phyloP scores from a whole-genome alignment of 1,140 invertebrate species.

The Anoplolepis gracilipes region DNA sequence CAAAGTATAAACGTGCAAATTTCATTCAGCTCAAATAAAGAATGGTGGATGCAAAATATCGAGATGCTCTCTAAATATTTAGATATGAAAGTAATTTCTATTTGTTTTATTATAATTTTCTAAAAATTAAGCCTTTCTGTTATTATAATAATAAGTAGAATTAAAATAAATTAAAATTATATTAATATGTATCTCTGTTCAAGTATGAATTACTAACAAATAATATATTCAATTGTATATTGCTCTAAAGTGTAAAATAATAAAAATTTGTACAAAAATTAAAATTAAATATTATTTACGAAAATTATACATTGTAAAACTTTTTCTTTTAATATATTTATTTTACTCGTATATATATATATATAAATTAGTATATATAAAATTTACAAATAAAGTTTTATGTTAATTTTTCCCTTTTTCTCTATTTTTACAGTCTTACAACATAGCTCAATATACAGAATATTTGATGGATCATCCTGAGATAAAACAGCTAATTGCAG shows the following conservation, averaged over 20 bases:
- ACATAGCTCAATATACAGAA: constrained; percentile 83
- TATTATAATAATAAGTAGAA: no score
- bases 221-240: no score
- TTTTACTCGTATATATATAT: not conserved
- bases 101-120: not conserved
- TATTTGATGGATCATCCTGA: constrained; percentile 87
- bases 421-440: constrained; percentile 70
- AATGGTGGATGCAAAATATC: constrained; percentile 85
- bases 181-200: no score
- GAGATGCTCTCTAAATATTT: constrained; percentile 88
- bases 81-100: constrained; percentile 86
- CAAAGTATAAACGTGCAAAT: constrained; percentile 15
- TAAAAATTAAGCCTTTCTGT: not conserved
- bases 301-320: no score
- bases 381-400: constrained; percentile 1
- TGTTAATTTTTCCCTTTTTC: not conserved
- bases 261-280: no score
- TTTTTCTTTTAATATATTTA: no score
- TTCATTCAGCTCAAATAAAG: constrained; percentile 35
- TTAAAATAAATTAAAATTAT: no score
- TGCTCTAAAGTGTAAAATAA: no score
- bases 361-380: no score
- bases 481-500: constrained; percentile 86
- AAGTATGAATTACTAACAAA: no score
- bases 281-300: no score